These are phyloP conservation scores for Engystomops pustulosus DNA, from an alignment of 2,113 vertebrate genomes.

Conservation along the genomic window DNA sequence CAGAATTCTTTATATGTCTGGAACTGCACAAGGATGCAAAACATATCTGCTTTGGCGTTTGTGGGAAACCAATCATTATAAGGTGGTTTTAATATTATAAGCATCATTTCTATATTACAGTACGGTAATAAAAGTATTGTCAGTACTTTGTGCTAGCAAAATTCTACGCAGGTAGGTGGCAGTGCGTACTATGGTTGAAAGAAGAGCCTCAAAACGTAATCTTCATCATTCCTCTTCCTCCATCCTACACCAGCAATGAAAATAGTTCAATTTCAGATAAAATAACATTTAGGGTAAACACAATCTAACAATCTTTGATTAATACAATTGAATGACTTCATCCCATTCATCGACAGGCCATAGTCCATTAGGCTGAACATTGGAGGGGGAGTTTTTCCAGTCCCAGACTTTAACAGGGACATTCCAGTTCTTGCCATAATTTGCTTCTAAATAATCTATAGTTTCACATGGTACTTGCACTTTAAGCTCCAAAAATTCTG, in stretches of 20 bases:
- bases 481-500: slow-evolving; percentile 83
- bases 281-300: background rate
- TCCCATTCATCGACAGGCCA: slow-evolving; percentile 87
- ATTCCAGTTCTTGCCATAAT: slow-evolving; percentile 85
- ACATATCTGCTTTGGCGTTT: background rate
- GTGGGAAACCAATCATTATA: background rate
- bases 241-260: too few relatives aligned
- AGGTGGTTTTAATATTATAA: background rate
- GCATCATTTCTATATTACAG: background rate
- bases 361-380: slow-evolving; percentile 82
- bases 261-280: background rate
- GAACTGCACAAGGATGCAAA: too few relatives aligned
- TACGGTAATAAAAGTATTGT: too few relatives aligned
- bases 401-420: slow-evolving; percentile 84
- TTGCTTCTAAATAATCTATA: slow-evolving; percentile 80
- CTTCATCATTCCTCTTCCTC: background rate
- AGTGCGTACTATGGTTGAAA: background rate
- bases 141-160: background rate
- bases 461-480: slow-evolving; percentile 85
- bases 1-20: too few relatives aligned
- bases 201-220: background rate
- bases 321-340: slow-evolving; percentile 85
- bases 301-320: slow-evolving; percentile 59
- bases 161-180: background rate
- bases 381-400: slow-evolving; percentile 86